These are phyloP conservation scores for Acleris sparsana DNA, from an alignment of 2,888 invertebrate species.

Conservation along the genomic window DNA sequence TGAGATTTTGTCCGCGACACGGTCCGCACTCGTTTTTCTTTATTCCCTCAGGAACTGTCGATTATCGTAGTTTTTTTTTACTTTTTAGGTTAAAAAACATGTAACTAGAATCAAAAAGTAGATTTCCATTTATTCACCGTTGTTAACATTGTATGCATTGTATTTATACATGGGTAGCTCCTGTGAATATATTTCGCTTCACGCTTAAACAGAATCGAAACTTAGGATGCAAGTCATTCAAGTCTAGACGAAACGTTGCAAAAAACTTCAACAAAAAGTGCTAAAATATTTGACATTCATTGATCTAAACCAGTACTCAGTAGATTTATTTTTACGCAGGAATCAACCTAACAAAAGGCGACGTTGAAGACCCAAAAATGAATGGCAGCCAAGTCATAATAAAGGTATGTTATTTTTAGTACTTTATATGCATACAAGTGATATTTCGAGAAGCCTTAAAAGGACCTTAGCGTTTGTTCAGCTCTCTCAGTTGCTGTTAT, in stretches of 20 bases:
- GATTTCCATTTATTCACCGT: no score
- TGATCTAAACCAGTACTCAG: not conserved
- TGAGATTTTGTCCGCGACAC: no score
- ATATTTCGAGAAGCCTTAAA: not conserved
- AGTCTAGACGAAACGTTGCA: not conserved
- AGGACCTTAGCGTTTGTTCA: no score
- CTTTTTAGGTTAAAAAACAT: no score
- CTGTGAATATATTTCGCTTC: no score
- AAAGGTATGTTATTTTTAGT: slow-evolving; percentile 60
- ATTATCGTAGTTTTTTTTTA: no score
- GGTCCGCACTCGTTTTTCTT: no score
- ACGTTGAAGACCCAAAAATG: slow-evolving; percentile 71
- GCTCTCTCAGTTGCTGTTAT: no score
- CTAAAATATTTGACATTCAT: not conserved
- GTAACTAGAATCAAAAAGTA: no score
- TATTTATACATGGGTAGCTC: no score
- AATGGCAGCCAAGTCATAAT: slow-evolving; percentile 71
- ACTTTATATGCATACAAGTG: not conserved
- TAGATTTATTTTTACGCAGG: slow-evolving; percentile 60
- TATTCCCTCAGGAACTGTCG: no score
- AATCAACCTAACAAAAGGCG: slow-evolving; percentile 78
- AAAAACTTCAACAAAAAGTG: slow-evolving; percentile 6
- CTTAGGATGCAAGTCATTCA: slow-evolving; percentile 3
- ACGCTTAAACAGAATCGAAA: not conserved
- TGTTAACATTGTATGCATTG: no score